Evolutionary conservation across 2,797 vertebrate genomes (phyloP).

Genomic region (Malacoraja senta): DNA sequence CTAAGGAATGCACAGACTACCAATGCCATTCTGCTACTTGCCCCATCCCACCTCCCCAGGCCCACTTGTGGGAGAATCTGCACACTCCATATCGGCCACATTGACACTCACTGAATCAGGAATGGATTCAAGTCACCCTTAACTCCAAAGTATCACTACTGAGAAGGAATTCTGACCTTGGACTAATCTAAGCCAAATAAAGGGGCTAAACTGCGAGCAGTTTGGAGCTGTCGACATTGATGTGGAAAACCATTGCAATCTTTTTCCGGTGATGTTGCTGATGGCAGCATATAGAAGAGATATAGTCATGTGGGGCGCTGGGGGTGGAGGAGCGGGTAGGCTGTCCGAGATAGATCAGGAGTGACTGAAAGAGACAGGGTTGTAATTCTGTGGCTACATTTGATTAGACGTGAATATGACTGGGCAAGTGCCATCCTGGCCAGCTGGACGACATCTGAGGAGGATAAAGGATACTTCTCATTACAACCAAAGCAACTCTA

Average conservation of each 20-base stretch:
- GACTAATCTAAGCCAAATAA: no score
- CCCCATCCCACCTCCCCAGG: no score
- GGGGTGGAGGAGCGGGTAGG: no score
- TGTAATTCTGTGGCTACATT: not conserved
- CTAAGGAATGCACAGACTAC: no score
- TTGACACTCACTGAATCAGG: no score
- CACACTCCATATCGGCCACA: no score
- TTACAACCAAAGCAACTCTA: not conserved
- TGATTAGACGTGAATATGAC: not conserved
- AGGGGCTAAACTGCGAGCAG: no score
- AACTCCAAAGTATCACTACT: no score
- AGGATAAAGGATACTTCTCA: not conserved
- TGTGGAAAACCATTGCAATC: not conserved
- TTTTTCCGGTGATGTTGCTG: not conserved
- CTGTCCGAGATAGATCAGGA: not conserved
- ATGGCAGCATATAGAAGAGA: not conserved
- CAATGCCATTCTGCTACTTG: no score
- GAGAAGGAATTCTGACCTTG: no score
- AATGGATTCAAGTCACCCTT: no score
- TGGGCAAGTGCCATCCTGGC: not conserved
- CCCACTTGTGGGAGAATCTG: no score
- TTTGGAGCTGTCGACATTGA: not conserved
- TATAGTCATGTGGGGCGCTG: not conserved
- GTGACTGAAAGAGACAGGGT: not conserved
- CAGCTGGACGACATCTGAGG: not conserved